These are phyloP conservation scores for Troides aeacus DNA, from an alignment of 2,888 invertebrate genomes.

Conservation along the genomic window DNA sequence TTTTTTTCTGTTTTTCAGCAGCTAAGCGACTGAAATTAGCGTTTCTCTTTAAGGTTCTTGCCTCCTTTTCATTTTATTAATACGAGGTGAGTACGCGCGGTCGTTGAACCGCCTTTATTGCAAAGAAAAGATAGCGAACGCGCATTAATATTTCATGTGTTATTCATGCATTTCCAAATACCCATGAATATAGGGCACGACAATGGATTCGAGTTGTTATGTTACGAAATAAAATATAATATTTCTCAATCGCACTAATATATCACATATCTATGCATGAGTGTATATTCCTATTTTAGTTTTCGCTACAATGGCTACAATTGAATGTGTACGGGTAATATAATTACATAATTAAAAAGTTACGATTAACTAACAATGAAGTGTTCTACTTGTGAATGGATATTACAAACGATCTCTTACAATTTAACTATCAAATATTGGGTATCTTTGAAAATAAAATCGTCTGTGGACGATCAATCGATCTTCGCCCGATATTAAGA, in stretches of 20 bases:
- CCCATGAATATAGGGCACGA: constrained; percentile 39
- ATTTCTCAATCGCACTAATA: constrained; percentile 30
- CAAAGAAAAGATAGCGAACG: constrained; percentile 53
- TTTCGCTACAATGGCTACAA: not conserved
- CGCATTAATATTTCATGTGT: constrained; percentile 58
- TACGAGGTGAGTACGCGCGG: constrained; percentile 28
- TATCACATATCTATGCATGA: constrained; percentile 20
- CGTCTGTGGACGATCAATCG: no score
- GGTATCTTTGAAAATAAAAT: no score
- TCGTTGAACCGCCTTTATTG: constrained; percentile 46
- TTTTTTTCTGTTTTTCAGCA: not conserved
- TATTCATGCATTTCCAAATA: constrained; percentile 57
- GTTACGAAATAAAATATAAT: constrained; percentile 33
- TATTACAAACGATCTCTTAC: no score
- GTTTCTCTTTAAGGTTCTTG: constrained; percentile 26
- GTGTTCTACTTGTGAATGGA: no score
- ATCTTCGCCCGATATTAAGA: no score
- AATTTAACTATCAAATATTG: no score
- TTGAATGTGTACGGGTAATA: no score
- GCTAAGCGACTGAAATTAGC: constrained; percentile 17
- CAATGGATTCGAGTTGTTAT: constrained; percentile 32
- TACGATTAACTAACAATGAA: no score
- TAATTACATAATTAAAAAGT: no score
- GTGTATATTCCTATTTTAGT: constrained; percentile 8
- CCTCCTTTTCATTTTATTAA: constrained; percentile 31